Conservation (phyloP, 1,140 invertebrate genomes). For the Varroa destructor region DNA sequence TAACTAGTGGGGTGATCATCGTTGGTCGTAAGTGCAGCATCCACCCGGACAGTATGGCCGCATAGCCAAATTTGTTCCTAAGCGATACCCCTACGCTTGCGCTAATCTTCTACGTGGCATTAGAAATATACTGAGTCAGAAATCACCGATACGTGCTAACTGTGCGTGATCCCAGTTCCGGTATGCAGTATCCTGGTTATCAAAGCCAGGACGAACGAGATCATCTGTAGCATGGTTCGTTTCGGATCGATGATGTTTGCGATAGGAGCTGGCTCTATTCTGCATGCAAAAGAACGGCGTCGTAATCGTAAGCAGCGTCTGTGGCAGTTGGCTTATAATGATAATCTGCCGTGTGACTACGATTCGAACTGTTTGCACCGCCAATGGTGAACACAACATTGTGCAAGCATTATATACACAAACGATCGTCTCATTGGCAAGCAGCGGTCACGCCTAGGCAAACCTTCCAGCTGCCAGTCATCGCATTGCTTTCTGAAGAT, state of each 20-base stretch:
- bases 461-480: background rate
- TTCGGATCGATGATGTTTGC: constrained; percentile 11
- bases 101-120: background rate
- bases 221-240: constrained; percentile 6
- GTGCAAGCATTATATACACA: background rate
- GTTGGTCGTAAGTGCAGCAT: constrained; percentile 26
- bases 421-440: background rate
- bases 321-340: background rate
- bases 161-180: background rate
- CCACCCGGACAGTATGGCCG: constrained; percentile 29
- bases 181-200: background rate
- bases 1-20: constrained; percentile 33
- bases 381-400: background rate
- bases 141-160: background rate
- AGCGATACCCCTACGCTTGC: constrained; percentile 15
- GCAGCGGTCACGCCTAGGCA: background rate
- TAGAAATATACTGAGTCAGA: background rate
- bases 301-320: background rate
- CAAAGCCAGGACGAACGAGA: background rate
- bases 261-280: constrained; percentile 9
- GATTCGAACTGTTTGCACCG: background rate
- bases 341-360: constrained; percentile 18
- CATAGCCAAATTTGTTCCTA: background rate
- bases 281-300: background rate
- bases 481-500: background rate